Conservation (phyloP, 2,113 vertebrate species). For the Scomber scombrus region DNA sequence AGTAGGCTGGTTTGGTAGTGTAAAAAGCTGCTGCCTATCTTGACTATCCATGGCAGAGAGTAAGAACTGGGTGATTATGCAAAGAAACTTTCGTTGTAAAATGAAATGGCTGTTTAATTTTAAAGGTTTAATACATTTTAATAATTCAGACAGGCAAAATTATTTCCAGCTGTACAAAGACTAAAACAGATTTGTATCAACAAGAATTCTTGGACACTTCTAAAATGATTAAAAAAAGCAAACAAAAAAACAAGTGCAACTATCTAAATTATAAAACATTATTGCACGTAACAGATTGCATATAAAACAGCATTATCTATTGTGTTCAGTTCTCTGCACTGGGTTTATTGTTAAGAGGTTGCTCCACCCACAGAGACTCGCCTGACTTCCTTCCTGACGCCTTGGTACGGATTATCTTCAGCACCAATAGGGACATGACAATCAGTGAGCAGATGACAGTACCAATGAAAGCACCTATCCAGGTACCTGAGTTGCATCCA, state of each 20-base stretch:
- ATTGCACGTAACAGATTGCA: background rate
- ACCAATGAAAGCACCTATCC: conserved; percentile 34
- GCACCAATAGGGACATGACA: conserved; percentile 49
- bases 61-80: conserved; percentile 23
- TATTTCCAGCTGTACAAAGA: conserved; percentile 3
- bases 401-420: conserved; percentile 37
- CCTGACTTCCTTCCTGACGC: conserved; percentile 33
- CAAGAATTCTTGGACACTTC: background rate
- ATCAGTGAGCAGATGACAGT: conserved; percentile 49
- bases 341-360: conserved; percentile 41
- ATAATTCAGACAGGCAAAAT: conserved; percentile 23
- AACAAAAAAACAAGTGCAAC: background rate
- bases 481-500: background rate
- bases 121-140: conserved; percentile 31
- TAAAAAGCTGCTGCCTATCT: conserved; percentile 16
- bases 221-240: conserved; percentile 14
- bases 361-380: conserved; percentile 74
- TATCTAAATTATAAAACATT: conserved; percentile 22
- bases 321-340: conserved; percentile 26
- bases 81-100: conserved; percentile 34
- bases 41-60: conserved; percentile 17
- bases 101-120: conserved; percentile 38
- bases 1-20: conserved; percentile 10
- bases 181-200: conserved; percentile 26
- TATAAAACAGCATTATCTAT: background rate